Evolutionary conservation across 1,140 invertebrate genomes (phyloP).

Genomic region (Tribolium castaneum): DNA sequence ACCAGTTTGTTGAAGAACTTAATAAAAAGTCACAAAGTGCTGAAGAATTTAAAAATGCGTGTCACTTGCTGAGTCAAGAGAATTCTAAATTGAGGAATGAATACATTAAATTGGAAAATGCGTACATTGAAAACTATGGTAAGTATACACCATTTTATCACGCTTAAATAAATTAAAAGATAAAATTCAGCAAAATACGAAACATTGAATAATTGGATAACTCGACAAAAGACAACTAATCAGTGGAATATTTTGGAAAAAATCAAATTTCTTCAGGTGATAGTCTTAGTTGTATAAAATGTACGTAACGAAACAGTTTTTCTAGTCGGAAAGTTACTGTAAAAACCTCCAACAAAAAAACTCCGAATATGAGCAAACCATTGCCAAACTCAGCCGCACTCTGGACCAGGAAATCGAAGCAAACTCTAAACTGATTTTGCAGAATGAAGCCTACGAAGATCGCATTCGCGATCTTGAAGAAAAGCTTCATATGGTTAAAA

Average conservation of each 20-base stretch:
- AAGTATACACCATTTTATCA: neutral
- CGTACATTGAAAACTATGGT: slow-evolving; percentile 39
- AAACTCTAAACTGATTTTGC: slow-evolving; percentile 42
- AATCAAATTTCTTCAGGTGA: slow-evolving; percentile 32
- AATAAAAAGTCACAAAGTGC: neutral
- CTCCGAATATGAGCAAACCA: slow-evolving; percentile 18
- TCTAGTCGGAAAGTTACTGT: slow-evolving; percentile 42
- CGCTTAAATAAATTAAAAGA: neutral
- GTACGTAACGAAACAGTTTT: slow-evolving; percentile 6
- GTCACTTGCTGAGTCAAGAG: neutral
- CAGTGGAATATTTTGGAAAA: neutral
- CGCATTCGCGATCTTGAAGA: slow-evolving; percentile 2
- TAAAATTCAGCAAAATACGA: slow-evolving; percentile 10
- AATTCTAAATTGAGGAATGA: slow-evolving; percentile 26
- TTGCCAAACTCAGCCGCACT: neutral
- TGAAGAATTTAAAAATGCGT: slow-evolving; percentile 28
- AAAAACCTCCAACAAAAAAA: slow-evolving; percentile 21
- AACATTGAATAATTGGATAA: neutral
- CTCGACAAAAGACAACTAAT: neutral
- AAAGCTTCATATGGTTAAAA: neutral
- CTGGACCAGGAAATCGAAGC: slow-evolving; percentile 30
- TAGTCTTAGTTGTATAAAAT: neutral
- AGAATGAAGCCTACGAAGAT: slow-evolving; percentile 6
- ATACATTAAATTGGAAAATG: slow-evolving; percentile 33
- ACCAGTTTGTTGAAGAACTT: neutral